Conservation (phyloP, 1,140 invertebrate genomes). For the Apis laboriosa region DNA sequence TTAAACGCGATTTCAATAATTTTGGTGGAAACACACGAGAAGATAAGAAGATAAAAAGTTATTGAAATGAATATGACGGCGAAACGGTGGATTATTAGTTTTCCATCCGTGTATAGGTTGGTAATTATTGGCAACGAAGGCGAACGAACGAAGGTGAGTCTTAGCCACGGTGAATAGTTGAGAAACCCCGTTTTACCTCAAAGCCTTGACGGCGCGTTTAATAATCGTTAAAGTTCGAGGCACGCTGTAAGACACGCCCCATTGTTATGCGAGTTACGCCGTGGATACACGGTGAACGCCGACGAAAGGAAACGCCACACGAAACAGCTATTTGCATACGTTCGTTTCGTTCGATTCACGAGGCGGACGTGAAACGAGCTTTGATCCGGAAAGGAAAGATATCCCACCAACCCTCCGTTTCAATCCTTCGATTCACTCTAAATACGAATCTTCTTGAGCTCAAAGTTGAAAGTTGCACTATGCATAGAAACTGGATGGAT, state of each 20-base stretch:
- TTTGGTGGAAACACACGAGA: too few species aligned
- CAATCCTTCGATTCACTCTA: too few species aligned
- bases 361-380: conserved; percentile 62
- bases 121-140: not conserved
- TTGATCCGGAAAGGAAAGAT: conserved; percentile 47
- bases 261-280: conserved; percentile 69
- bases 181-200: conserved; percentile 22
- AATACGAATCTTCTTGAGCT: too few species aligned
- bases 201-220: conserved; percentile 63
- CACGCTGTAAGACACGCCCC: conserved; percentile 64
- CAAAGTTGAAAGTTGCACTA: not conserved
- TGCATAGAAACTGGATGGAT: not conserved
- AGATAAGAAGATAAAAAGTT: too few species aligned
- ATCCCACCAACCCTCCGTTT: too few species aligned
- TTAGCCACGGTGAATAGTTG: conserved; percentile 35
- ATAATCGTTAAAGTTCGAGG: conserved; percentile 75
- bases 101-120: not conserved
- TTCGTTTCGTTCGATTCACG: conserved; percentile 58
- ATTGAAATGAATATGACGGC: too few species aligned
- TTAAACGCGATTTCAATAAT: too few species aligned
- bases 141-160: not conserved
- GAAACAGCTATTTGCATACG: conserved; percentile 68
- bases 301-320: not conserved
- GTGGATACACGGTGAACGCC: conserved; percentile 42
- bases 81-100: not conserved